Evolutionary conservation across 2,888 invertebrate species (phyloP), one percentile per base, ranked within the genome.

Genomic region (Aphodius sticticus): DNA sequence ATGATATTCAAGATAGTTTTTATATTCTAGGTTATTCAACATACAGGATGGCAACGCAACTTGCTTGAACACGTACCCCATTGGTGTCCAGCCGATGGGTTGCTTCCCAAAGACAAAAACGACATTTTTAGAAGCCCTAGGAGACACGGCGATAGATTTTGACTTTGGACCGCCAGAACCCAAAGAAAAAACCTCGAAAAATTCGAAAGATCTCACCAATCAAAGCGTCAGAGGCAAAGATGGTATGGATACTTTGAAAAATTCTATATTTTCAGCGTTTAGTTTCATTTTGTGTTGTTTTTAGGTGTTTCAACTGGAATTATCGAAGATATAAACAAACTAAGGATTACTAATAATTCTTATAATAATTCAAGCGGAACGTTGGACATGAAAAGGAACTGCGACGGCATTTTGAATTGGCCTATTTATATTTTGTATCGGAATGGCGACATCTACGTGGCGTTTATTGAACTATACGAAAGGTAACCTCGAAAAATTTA

Each of bases 111-210:
- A 88, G 12, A 87, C 87, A 26, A 88, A 87, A 79, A 82, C 84
- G 7, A 85, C 87, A 5, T 88, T 88, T 81, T 84, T 89, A 78
- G 89, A 87, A 71, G 85, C 87, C 7, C 91, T 97, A n/a, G 97
- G 97, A 0, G 97, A 97, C 86, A 93, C 93, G 0, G 96, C 96
- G 0, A 95, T 97, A 15, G 95, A 96, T 89, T 97, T 98, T 90
- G 96, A 97, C 86, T 95, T 96, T 87, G 93, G 93, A 0, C 92
- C 92, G 79, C 93, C 90, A 2, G 89, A 89, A 84, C 76, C 86
- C 26, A 74, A 74, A 74, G 35, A 74, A 12, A 74, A 74, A 35
- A n/a, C 16, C n/a, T 36, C 74, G 26, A 35, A 74, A 35, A 53
- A 53, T 9, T 53, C 12, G 53, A 53, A 53, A 12, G 53, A 53